Percentiles rank a stretch among this genome's conserved stretches.
Evolutionary conservation across 2,797 vertebrate species (phyloP).

Genomic region (Spinus olivaceus): DNA sequence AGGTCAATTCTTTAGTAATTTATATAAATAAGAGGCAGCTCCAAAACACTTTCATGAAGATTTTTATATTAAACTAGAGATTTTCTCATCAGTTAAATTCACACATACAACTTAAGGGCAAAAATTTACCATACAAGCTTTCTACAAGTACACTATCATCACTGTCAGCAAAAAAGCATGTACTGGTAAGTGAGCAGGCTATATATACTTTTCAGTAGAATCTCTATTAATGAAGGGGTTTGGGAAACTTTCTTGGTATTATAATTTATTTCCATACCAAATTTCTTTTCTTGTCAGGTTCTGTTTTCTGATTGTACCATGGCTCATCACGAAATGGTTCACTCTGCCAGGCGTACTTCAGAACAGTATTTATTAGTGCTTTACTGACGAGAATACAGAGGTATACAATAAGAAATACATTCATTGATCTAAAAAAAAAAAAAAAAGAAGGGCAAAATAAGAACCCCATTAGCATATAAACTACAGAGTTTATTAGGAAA

Average conservation of each 20-base stretch:
- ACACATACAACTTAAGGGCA: neutral
- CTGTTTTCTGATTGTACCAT: conserved; percentile 91
- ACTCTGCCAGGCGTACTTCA: conserved; percentile 94
- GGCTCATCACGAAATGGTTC: conserved; percentile 87
- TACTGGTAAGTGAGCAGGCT: neutral
- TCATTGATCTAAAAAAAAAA: conserved; percentile 87
- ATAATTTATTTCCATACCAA: conserved; percentile 72
- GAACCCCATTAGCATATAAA: neutral
- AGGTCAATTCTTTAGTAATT: neutral
- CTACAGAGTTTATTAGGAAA: neutral
- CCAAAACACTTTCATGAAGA: neutral
- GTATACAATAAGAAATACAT: conserved; percentile 92
- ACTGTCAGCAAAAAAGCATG: neutral
- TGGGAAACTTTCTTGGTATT: neutral
- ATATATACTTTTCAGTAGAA: neutral
- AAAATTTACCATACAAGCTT: neutral
- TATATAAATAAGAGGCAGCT: neutral
- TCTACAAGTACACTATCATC: neutral
- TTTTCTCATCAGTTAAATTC: neutral
- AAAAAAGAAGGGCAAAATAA: neutral
- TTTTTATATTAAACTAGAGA: neutral
- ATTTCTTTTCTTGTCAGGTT: conserved; percentile 84
- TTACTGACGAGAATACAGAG: conserved; percentile 95
- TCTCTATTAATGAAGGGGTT: neutral
- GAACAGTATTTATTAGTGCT: conserved; percentile 88